Conservation (phyloP, 2,888 invertebrate species). For the Sphaeridia pumilis region DNA sequence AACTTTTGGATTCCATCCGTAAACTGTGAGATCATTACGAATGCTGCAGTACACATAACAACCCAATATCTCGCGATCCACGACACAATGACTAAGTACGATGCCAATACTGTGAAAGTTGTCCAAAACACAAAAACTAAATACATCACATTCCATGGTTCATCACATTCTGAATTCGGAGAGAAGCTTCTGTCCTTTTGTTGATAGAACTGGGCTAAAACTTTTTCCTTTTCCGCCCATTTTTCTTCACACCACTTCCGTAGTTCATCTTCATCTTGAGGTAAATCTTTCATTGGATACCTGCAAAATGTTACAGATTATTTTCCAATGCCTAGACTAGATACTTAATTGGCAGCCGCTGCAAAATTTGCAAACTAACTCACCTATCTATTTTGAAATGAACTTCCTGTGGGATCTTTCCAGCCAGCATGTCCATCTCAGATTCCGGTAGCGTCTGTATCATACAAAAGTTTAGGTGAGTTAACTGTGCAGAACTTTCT, state of each 20-base stretch:
- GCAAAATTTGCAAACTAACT: too few relatives aligned
- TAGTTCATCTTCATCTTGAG: slow-evolving; percentile 47
- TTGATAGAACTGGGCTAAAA: slow-evolving; percentile 48
- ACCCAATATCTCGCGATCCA: slow-evolving; percentile 47
- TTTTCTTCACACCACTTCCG: slow-evolving; percentile 53
- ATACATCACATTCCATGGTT: slow-evolving; percentile 40
- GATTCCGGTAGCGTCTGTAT: slow-evolving; percentile 53
- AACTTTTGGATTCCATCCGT: slow-evolving; percentile 52
- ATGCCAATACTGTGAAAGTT: slow-evolving; percentile 44
- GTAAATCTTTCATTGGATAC: slow-evolving; percentile 50
- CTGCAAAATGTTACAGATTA: slow-evolving; percentile 40
- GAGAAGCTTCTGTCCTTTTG: neutral
- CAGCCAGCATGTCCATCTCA: slow-evolving; percentile 53
- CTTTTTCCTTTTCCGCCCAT: slow-evolving; percentile 55
- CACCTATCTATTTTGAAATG: slow-evolving; percentile 63
- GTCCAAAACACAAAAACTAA: slow-evolving; percentile 57
- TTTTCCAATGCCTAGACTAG: neutral
- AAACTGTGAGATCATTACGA: slow-evolving; percentile 47
- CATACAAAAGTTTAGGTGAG: neutral
- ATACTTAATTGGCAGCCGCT: too few relatives aligned
- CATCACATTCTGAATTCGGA: slow-evolving; percentile 17
- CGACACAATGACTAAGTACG: slow-evolving; percentile 40
- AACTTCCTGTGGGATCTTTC: slow-evolving; percentile 60
- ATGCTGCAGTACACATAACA: slow-evolving; percentile 46
- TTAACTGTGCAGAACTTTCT: neutral